Percentiles rank a stretch among this genome's conserved stretches.
phyloP scores from a whole-genome alignment of 2,888 invertebrate species.

The Linnaemya vulpina region DNA sequence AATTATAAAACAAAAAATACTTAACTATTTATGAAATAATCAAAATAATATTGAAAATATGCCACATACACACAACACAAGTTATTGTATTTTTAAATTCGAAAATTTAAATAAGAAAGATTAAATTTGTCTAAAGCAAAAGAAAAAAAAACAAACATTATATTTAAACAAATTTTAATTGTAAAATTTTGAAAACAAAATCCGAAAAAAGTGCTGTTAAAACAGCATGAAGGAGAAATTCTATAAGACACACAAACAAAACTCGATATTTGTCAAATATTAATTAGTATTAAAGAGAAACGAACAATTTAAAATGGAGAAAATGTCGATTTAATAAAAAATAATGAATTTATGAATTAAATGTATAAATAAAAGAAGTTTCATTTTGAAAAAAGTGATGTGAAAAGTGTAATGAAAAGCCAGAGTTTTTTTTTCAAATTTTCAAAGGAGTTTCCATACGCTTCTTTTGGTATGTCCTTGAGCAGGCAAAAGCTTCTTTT shows the following conservation, averaged over 20 bases:
- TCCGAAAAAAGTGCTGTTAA: conserved; percentile 29
- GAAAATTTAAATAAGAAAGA: conserved; percentile 57
- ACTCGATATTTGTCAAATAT: conserved; percentile 69
- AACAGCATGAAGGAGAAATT: conserved; percentile 49
- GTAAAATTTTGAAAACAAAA: conserved; percentile 49
- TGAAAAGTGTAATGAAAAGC: too few relatives aligned
- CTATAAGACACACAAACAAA: conserved; percentile 29
- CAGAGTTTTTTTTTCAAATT: too few relatives aligned
- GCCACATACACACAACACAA: conserved; percentile 64
- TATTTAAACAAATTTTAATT: conserved; percentile 51
- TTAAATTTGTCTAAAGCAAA: conserved; percentile 51
- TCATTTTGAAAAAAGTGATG: conserved; percentile 17
- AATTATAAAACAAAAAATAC: conserved; percentile 67
- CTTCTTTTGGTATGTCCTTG: too few relatives aligned
- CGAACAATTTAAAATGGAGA: conserved; percentile 43
- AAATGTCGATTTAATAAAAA: conserved; percentile 69
- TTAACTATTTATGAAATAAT: conserved; percentile 75
- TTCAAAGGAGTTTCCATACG: too few relatives aligned
- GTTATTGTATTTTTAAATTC: conserved; percentile 68
- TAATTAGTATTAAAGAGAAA: conserved; percentile 61
- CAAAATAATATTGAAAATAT: conserved; percentile 75
- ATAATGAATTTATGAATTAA: conserved; percentile 71
- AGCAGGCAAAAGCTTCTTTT: too few relatives aligned
- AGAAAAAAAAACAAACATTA: conserved; percentile 5
- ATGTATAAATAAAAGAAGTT: conserved; percentile 60